phyloP scores from a whole-genome alignment of 2,888 invertebrate species.

The Candidula unifasciata region DNA sequence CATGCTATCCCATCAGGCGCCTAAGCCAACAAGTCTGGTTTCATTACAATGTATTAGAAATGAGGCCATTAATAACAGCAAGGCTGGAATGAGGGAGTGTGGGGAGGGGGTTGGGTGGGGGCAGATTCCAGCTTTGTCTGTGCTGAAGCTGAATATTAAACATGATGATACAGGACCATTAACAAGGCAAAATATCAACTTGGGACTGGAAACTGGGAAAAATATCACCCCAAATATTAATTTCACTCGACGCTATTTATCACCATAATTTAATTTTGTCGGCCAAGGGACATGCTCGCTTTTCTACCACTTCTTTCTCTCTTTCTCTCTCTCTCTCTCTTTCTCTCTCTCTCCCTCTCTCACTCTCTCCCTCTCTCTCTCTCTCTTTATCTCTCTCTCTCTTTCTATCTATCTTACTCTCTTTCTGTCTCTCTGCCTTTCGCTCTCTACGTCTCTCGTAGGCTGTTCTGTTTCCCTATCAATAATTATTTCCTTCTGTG shows the following conservation, averaged over 20 bases:
- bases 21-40: too few relatives aligned
- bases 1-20: too few relatives aligned
- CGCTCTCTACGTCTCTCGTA: background rate
- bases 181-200: conserved; percentile 32
- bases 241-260: conserved; percentile 40
- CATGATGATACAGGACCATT: conserved; percentile 30
- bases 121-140: background rate
- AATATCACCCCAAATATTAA: conserved; percentile 45
- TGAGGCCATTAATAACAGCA: background rate
- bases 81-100: background rate
- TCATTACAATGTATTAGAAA: background rate
- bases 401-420: background rate
- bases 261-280: background rate
- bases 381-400: background rate
- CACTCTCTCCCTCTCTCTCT: background rate
- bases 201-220: conserved; percentile 27
- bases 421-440: background rate
- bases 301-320: background rate
- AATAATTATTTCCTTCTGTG: background rate
- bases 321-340: background rate
- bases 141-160: conserved; percentile 19
- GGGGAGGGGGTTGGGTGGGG: too few relatives aligned
- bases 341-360: background rate
- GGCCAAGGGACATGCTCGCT: background rate
- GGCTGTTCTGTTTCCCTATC: background rate